Conservation (phyloP, 1,140 invertebrate genomes). For the Listronotus oregonensis region DNA sequence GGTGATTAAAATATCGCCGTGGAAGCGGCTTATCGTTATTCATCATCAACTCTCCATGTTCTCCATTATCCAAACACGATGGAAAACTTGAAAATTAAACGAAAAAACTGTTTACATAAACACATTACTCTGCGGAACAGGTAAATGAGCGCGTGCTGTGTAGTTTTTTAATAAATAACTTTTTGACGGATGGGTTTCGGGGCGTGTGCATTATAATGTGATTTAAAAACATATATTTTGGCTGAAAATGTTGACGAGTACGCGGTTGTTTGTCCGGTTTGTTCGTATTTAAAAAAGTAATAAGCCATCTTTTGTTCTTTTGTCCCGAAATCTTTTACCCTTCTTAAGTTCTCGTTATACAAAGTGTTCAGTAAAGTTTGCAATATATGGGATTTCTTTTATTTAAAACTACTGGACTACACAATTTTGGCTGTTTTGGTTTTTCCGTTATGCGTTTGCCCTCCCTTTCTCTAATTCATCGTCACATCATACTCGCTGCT, state of each 20-base stretch:
- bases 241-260: not conserved
- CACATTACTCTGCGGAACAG: slow-evolving; percentile 24
- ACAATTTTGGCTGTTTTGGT: too few relatives aligned
- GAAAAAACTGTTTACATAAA: slow-evolving; percentile 36
- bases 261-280: too few relatives aligned
- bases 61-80: slow-evolving; percentile 37
- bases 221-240: not conserved
- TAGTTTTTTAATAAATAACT: slow-evolving; percentile 26
- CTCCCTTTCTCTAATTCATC: too few relatives aligned
- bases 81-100: slow-evolving; percentile 36
- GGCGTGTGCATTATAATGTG: not conserved
- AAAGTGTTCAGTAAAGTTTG: too few relatives aligned
- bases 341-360: too few relatives aligned
- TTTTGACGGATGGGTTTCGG: slow-evolving; percentile 24
- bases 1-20: slow-evolving; percentile 34
- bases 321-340: too few relatives aligned
- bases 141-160: slow-evolving; percentile 17
- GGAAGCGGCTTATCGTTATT: slow-evolving; percentile 31
- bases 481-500: too few relatives aligned
- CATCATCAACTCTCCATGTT: slow-evolving; percentile 37
- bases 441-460: too few relatives aligned
- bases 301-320: too few relatives aligned
- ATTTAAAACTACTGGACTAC: too few relatives aligned
- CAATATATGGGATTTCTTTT: too few relatives aligned
- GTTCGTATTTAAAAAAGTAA: too few relatives aligned